Evolutionary conservation across 2,797 vertebrate species (phyloP).

Genomic region (Gadopsis bispinosus): DNA sequence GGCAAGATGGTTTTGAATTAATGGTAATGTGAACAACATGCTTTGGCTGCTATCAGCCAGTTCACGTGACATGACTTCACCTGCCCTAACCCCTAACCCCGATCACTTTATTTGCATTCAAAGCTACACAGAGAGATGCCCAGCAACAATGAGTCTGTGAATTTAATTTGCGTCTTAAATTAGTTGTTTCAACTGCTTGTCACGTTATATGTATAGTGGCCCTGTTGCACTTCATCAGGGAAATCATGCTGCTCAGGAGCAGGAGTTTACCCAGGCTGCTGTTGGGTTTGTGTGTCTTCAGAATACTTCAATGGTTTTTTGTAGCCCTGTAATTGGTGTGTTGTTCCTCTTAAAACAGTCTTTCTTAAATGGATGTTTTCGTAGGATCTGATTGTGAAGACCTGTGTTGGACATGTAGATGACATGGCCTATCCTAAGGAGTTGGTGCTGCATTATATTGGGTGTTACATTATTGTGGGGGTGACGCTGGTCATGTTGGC

Average conservation of each 20-base stretch:
- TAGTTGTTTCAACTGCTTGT: conserved; percentile 36
- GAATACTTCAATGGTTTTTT: conserved; percentile 5
- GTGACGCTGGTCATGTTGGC: neutral
- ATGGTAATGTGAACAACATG: neutral
- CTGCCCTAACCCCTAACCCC: neutral
- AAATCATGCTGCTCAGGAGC: conserved; percentile 35
- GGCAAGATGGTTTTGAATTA: neutral
- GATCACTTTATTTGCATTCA: conserved; percentile 25
- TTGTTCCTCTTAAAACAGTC: conserved; percentile 4
- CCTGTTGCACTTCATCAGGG: conserved; percentile 37
- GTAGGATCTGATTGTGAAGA: neutral
- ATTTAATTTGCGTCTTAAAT: conserved; percentile 51
- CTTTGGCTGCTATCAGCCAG: neutral
- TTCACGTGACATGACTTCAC: conserved; percentile 13
- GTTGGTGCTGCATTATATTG: neutral
- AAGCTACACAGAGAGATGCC: neutral
- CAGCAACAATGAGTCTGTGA: conserved; percentile 14
- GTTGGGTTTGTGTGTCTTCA: neutral
- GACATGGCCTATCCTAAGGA: too few relatives aligned
- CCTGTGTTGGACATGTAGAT: neutral
- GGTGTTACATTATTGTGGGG: neutral
- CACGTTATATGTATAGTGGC: conserved; percentile 39
- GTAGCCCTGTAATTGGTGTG: conserved; percentile 2
- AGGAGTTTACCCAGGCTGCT: conserved; percentile 4
- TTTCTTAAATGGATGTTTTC: neutral